These are phyloP conservation scores for Phyllotreta cruciferae DNA, from an alignment of 2,888 invertebrate genomes.

Conservation along the genomic window DNA sequence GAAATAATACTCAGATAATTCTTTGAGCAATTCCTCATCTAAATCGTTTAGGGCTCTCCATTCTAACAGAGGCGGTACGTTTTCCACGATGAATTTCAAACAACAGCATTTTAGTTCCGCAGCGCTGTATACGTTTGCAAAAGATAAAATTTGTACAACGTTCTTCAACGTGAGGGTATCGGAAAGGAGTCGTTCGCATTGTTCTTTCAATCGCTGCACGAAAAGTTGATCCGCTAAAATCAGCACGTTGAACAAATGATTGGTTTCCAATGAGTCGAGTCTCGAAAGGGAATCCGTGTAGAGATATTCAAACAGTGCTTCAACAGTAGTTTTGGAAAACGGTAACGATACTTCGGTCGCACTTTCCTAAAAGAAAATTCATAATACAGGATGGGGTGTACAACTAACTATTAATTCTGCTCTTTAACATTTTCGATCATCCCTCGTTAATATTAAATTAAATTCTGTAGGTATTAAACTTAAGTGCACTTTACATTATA, in stretches of 20 bases:
- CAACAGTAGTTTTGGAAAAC: slow-evolving; percentile 67
- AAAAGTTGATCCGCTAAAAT: slow-evolving; percentile 83
- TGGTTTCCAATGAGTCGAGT: slow-evolving; percentile 69
- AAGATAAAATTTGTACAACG: slow-evolving; percentile 76
- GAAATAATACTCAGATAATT: slow-evolving; percentile 73
- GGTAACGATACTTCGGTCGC: slow-evolving; percentile 61
- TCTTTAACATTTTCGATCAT: no score
- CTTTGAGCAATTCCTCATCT: slow-evolving; percentile 67
- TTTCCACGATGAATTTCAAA: slow-evolving; percentile 80
- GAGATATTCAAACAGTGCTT: slow-evolving; percentile 75
- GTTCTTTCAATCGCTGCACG: slow-evolving; percentile 72
- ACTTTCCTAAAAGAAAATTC: slow-evolving; percentile 42
- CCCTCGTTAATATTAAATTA: no score
- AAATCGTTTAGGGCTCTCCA: slow-evolving; percentile 70
- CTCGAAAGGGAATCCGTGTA: slow-evolving; percentile 74
- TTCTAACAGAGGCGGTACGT: slow-evolving; percentile 76
- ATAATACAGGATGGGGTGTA: background rate
- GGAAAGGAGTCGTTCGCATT: slow-evolving; percentile 71
- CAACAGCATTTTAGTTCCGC: slow-evolving; percentile 73
- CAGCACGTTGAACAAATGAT: slow-evolving; percentile 75
- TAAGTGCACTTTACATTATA: no score
- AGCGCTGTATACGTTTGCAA: slow-evolving; percentile 80
- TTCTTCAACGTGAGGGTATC: slow-evolving; percentile 76
- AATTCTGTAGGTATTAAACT: no score
- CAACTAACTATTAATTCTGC: no score